phyloP scores from a whole-genome alignment of 2,797 vertebrate genomes.

The Salarias fasciatus region DNA sequence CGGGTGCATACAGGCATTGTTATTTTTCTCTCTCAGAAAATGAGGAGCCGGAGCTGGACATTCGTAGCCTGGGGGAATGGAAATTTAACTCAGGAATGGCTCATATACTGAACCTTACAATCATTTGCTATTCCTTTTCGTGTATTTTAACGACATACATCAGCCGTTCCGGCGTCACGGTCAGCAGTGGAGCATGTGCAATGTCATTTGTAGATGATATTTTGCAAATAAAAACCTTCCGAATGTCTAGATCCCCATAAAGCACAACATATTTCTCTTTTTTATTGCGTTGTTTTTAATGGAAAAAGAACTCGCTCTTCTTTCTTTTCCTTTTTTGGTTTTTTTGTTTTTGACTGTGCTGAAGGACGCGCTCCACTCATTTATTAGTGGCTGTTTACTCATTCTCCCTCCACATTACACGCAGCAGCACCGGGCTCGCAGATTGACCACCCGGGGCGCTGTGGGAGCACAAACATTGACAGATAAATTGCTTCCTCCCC shows the following conservation, averaged over 20 bases:
- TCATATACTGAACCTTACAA: constrained; percentile 53
- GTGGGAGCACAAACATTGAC: constrained; percentile 59
- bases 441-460: constrained; percentile 67
- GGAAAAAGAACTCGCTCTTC: constrained; percentile 11
- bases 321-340: no score
- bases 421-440: constrained; percentile 43
- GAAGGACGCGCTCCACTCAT: constrained; percentile 49
- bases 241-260: constrained; percentile 34
- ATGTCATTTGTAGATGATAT: constrained; percentile 43
- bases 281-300: constrained; percentile 40
- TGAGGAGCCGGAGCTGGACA: constrained; percentile 47
- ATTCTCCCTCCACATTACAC: constrained; percentile 41
- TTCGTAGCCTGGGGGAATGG: constrained; percentile 59
- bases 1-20: constrained; percentile 40
- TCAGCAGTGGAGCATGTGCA: constrained; percentile 43
- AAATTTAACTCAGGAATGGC: constrained; percentile 63
- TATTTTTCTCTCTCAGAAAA: constrained; percentile 61
- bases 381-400: constrained; percentile 54
- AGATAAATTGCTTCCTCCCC: constrained; percentile 51
- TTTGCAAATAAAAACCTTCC: constrained; percentile 44
- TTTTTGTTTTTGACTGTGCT: constrained; percentile 26
- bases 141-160: constrained; percentile 54
- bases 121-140: constrained; percentile 51
- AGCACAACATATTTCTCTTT: constrained; percentile 48
- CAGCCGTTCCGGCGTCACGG: constrained; percentile 43